Base-by-base conservation (phyloP, 2,797 vertebrate genomes). In the Australoheros facetus region DNA sequence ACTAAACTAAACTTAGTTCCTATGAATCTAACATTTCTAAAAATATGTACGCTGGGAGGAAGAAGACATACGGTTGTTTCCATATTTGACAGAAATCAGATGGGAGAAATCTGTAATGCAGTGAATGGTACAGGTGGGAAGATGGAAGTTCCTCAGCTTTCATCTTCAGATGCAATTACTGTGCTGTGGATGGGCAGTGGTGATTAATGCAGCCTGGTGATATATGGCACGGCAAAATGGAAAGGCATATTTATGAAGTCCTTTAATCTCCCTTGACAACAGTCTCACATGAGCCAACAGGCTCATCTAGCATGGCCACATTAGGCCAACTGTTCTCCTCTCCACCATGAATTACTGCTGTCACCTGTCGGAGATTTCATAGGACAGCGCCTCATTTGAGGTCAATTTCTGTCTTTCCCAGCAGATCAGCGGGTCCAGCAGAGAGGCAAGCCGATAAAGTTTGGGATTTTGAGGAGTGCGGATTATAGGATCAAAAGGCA, bases 401-500 rank as follows among this genome's bases (percentile, higher is more conserved):
- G 92, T 95, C 93, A 94, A 83, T 88, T 89, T 80, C 85, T 74
- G 86, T 87, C 87, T 88, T 86, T 84, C 89, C 87, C 83, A 59
- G 91, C 87, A 94, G 87, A 95, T 95, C 93, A 93, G 89, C 72
- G 56, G 86, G 93, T 94, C 92, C 92, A 51, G 87, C 83, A 59
- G 84, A 83, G 85, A 93, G 79, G 90, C 87, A 91, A 94, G 90
- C 88, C 73, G 91, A 91, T 93, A 91, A 92, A 92, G 91, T 93
- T 92, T 87, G 75, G 91, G 91, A 90, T 91, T 93, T 93, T 81
- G 87, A 87, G 73, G 84, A 90, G 87, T 84, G 85, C 58, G 92
- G 94, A 93, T 95, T 95, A 95, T 86, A 82, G 93, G 95, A 95
- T 96, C 93, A 95, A 94, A 95, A 93, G 92, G 90, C 89, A 91